Evolutionary conservation across 2,797 vertebrate genomes (phyloP).

Genomic region (Octomys mimax): DNA sequence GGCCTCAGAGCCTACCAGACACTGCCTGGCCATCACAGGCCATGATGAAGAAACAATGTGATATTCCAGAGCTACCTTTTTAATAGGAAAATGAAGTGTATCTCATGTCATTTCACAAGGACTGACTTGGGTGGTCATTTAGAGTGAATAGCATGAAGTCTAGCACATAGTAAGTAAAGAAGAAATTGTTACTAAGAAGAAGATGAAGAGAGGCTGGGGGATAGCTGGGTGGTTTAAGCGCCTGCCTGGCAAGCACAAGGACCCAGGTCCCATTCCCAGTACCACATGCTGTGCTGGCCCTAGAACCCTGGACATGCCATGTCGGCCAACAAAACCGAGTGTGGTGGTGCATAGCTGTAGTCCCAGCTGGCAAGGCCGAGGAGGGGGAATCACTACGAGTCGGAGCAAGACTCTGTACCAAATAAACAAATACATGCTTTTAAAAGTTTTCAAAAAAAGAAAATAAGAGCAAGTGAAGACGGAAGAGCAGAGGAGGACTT

Average conservation of each 20-base stretch:
- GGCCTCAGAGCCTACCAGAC: background rate
- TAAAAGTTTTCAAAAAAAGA: background rate
- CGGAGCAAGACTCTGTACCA: too few species aligned
- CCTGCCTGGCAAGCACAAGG: too few species aligned
- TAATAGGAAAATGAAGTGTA: constrained; percentile 9
- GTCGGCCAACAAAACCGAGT: too few species aligned
- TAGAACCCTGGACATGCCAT: too few species aligned
- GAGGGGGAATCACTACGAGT: too few species aligned
- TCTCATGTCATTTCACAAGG: background rate
- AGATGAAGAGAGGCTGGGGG: background rate
- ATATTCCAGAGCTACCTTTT: background rate
- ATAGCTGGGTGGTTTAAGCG: too few species aligned
- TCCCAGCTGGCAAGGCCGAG: too few species aligned
- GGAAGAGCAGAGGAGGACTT: background rate
- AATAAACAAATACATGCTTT: too few species aligned
- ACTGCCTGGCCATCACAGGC: background rate
- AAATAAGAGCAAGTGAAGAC: background rate
- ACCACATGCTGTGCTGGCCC: too few species aligned
- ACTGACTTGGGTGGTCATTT: constrained; percentile 7
- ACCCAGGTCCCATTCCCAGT: too few species aligned
- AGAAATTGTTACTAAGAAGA: constrained; percentile 6
- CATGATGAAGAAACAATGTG: constrained; percentile 57
- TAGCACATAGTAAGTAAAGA: background rate
- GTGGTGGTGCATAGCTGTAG: too few species aligned
- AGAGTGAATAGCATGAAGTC: background rate